A percentile compares a stretch with the other conserved stretches of the same genome.
Conservation (phyloP, 2,113 vertebrate species). For the Salminus brasiliensis region DNA sequence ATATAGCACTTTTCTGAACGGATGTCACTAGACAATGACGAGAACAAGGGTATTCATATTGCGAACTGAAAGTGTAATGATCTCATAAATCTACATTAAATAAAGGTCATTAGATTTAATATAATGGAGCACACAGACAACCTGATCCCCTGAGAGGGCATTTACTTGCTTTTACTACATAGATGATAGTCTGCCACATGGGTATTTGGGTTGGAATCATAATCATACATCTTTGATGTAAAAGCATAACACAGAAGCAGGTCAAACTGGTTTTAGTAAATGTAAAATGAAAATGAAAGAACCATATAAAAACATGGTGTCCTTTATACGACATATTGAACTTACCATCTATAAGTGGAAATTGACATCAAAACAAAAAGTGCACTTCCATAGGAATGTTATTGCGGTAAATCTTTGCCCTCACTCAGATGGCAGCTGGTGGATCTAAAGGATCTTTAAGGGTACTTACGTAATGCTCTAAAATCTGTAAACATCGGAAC, state of each 20-base stretch:
- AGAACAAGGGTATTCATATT: too few species aligned
- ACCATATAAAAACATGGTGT: not conserved
- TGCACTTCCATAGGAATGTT: constrained; percentile 39
- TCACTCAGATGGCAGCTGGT: not conserved
- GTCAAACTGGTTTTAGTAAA: not conserved
- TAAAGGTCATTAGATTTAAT: too few species aligned
- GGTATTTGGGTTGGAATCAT: not conserved
- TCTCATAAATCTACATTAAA: too few species aligned
- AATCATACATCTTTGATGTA: not conserved
- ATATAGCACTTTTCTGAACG: too few species aligned
- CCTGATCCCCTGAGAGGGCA: too few species aligned
- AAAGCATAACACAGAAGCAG: not conserved
- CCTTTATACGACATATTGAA: not conserved
- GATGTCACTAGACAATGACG: too few species aligned
- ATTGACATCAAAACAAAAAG: constrained; percentile 7
- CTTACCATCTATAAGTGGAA: not conserved
- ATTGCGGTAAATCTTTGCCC: constrained; percentile 27
- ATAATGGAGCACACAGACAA: too few species aligned
- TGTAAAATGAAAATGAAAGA: not conserved
- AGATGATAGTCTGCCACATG: not conserved
- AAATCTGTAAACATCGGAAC: constrained; percentile 6
- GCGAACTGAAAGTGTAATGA: too few species aligned
- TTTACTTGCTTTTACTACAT: too few species aligned
- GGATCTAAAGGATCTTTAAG: not conserved
- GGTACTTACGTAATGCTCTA: not conserved